Evolutionary conservation across 2,113 vertebrate species (phyloP).

Genomic region (Oncorhynchus mykiss): DNA sequence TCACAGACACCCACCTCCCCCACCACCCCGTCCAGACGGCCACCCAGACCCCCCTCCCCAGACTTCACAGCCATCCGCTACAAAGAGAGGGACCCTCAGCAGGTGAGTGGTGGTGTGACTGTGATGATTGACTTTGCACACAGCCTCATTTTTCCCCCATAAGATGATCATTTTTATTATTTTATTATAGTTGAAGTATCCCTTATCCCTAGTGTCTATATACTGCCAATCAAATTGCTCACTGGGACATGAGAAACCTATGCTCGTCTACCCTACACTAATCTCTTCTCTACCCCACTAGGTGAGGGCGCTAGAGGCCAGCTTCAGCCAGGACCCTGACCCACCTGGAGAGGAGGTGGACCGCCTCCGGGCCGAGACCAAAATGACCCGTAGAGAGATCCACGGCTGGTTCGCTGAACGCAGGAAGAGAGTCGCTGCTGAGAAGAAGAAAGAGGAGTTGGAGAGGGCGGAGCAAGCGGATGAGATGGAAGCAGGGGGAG

Average conservation of each 20-base stretch:
- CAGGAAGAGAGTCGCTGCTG: constrained; percentile 79
- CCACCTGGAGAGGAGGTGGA: constrained; percentile 89
- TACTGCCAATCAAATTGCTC: no score
- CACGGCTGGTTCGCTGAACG: constrained; percentile 94
- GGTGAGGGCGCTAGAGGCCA: constrained; percentile 83
- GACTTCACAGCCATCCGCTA: constrained; percentile 93
- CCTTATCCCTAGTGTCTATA: no score
- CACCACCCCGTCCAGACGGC: constrained; percentile 74
- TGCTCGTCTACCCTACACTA: neutral
- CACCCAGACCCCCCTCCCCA: constrained; percentile 84
- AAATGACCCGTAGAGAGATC: constrained; percentile 97
- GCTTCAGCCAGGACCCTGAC: constrained; percentile 83
- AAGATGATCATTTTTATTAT: neutral
- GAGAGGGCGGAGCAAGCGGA: constrained; percentile 69
- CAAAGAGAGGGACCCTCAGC: constrained; percentile 92
- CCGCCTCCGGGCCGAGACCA: constrained; percentile 87
- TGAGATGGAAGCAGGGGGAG: constrained; percentile 48
- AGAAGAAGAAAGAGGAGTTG: constrained; percentile 77
- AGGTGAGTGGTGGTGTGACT: constrained; percentile 72
- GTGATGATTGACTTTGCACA: neutral
- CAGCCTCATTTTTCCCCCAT: no score
- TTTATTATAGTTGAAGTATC: neutral
- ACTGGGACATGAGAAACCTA: neutral
- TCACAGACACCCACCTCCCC: constrained; percentile 73
- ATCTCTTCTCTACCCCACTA: constrained; percentile 16